These are phyloP conservation scores for Bacillus rossius DNA, from an alignment of 1,140 invertebrate species.

Conservation along the genomic window DNA sequence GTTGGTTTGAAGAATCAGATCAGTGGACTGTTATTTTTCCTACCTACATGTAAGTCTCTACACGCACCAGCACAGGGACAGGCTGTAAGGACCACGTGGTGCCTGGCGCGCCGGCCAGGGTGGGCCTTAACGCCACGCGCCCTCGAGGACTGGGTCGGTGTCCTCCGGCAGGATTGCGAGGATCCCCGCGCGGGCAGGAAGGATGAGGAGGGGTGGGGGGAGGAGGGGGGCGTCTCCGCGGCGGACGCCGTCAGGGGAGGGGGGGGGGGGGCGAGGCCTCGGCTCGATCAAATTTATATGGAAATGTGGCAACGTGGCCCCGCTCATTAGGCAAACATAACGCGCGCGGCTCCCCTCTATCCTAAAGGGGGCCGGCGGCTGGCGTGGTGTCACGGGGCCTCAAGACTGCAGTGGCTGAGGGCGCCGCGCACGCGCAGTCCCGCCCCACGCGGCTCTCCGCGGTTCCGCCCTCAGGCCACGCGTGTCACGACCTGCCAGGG, in stretches of 20 bases:
- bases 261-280: background rate
- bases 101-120: no score
- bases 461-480: background rate
- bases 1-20: no score
- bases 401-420: background rate
- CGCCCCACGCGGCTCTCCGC: background rate
- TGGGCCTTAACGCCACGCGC: no score
- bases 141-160: no score
- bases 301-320: conserved; percentile 4
- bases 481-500: no score
- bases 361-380: background rate
- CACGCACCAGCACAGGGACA: no score
- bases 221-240: background rate
- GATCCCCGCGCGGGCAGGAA: background rate
- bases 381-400: background rate
- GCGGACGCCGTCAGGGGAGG: no score
- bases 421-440: background rate
- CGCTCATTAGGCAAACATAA: conserved; percentile 15
- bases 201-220: background rate
- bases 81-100: no score
- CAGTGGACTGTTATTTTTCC: no score
- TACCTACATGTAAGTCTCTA: no score
- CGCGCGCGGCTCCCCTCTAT: background rate
- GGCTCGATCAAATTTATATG: conserved; percentile 17
- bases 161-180: no score